phyloP scores from a whole-genome alignment of 2,888 invertebrate species.

The Drosophila maculinotata region DNA sequence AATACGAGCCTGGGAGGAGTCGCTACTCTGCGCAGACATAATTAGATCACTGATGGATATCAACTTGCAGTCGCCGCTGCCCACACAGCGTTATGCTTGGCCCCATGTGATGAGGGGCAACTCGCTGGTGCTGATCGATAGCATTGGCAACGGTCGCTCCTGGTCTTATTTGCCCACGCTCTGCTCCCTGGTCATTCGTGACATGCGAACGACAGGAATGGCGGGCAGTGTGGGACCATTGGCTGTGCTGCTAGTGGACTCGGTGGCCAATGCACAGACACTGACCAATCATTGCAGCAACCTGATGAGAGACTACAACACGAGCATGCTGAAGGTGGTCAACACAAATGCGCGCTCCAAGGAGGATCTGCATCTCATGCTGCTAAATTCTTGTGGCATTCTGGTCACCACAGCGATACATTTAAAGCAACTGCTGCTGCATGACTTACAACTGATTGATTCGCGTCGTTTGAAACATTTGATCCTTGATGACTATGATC shows the following conservation, averaged over 20 bases:
- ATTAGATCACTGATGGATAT: conserved; percentile 7
- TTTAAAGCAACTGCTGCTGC: conserved; percentile 28
- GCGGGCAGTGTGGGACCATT: conserved; percentile 41
- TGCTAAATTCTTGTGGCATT: conserved; percentile 59
- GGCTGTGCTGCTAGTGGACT: conserved; percentile 57
- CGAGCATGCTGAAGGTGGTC: conserved; percentile 37
- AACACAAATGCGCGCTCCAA: conserved; percentile 17
- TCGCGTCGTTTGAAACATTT: conserved; percentile 33
- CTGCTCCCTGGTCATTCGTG: conserved; percentile 42
- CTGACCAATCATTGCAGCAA: conserved; percentile 27
- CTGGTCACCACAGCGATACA: conserved; percentile 49
- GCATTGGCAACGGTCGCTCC: conserved; percentile 36
- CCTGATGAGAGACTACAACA: conserved; percentile 27
- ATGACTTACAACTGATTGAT: conserved; percentile 27
- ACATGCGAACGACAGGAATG: not conserved
- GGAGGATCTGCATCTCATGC: not conserved
- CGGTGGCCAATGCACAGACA: conserved; percentile 5
- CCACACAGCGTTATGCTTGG: conserved; percentile 56
- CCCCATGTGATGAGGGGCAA: conserved; percentile 51
- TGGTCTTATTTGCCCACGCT: conserved; percentile 59
- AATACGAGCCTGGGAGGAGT: not conserved
- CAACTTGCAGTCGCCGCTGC: not conserved
- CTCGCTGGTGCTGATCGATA: conserved; percentile 37
- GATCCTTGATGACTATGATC: conserved; percentile 64
- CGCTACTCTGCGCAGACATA: conserved; percentile 19